A percentile compares a stretch with the other conserved stretches of the same genome.
phyloP scores from a whole-genome alignment of 1,140 invertebrate species.

The Cotesia chilonis region DNA sequence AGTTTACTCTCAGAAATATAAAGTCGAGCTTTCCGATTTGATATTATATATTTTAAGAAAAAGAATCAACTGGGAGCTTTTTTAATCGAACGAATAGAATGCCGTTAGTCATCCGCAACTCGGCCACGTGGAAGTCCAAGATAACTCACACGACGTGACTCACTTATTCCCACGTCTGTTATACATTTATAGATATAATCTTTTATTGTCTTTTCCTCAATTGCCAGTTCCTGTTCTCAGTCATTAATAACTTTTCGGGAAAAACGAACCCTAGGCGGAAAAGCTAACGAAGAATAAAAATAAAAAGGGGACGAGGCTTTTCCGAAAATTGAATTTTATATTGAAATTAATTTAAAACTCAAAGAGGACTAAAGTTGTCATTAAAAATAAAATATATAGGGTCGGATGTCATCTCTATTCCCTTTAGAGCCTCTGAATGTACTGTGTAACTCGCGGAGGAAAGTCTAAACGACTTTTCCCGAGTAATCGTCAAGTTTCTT shows the following conservation, averaged over 20 bases:
- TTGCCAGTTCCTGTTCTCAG: too few relatives aligned
- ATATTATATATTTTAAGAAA: too few relatives aligned
- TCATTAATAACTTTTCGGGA: too few relatives aligned
- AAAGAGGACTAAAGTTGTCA: neutral
- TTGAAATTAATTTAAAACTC: neutral
- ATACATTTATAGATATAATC: conserved; percentile 8
- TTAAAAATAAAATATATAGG: neutral
- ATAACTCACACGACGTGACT: conserved; percentile 32
- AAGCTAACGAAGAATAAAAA: too few relatives aligned
- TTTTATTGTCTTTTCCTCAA: neutral
- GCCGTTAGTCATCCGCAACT: conserved; percentile 31
- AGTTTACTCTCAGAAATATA: neutral
- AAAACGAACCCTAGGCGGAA: too few relatives aligned
- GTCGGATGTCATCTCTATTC: conserved; percentile 7
- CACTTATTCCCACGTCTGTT: neutral
- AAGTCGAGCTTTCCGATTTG: neutral
- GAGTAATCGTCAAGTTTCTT: conserved; percentile 36
- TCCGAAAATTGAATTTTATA: neutral
- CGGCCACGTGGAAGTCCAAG: conserved; percentile 31
- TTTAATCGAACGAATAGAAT: conserved; percentile 19
- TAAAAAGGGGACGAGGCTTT: too few relatives aligned
- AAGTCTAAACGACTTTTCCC: conserved; percentile 28
- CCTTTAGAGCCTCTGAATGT: neutral
- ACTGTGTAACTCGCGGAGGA: neutral
- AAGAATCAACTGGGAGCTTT: conserved; percentile 1